Base-by-base conservation (phyloP, 2,797 vertebrate genomes). In the Chlorospingus flavigularis region DNA sequence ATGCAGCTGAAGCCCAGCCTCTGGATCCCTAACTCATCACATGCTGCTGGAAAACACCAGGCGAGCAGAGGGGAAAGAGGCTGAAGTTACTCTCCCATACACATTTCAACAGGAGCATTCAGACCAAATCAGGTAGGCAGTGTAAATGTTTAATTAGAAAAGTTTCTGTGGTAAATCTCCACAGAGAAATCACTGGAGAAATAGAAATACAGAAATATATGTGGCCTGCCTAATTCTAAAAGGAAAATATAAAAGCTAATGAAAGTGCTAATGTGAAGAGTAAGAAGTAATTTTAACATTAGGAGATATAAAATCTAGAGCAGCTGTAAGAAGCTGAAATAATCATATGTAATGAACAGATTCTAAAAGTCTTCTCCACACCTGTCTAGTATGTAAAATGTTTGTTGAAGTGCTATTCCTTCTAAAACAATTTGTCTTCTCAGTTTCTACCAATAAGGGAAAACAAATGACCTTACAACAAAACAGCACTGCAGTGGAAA, bases 31-130 rank as follows among this genome's bases (percentile, higher is more conserved):
- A 91, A 43, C 92, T 96, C 97, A 96, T 97, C 97, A 98, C 96
- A 98, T 98, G 97, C 96, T 96, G 95, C 61, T 94, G 95, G 98
- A 98, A 98, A 93, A 40, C 73, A 88, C 96, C 73, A 96, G 96
- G 91, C 5, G 4, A 88, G 82, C 76, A 93, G 84, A 94, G 57
- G 58, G 62, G 86, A 94, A 90, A 97, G 88, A 81, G 94, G 77
- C 53, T 81, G 92, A 84, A 73, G 70, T 95, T 86, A 88, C 53
- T 48, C 24, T 91, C 43, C 76, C 39, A 13, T 51, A 71, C 84
- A 83, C 53, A 72, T 65, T 71, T 65, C 94, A 82, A 33, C 96
- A 43, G 86, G 75, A 93, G 78, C 86, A 86, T 86, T 65, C 91
- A 79, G 67, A 54, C 42, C 77, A 86, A 68, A 79, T 50, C 84